A percentile compares a stretch with the other conserved stretches of the same genome.
These are phyloP conservation scores for Ichneumon xanthorius DNA, from an alignment of 2,888 invertebrate genomes.

Conservation along the genomic window DNA sequence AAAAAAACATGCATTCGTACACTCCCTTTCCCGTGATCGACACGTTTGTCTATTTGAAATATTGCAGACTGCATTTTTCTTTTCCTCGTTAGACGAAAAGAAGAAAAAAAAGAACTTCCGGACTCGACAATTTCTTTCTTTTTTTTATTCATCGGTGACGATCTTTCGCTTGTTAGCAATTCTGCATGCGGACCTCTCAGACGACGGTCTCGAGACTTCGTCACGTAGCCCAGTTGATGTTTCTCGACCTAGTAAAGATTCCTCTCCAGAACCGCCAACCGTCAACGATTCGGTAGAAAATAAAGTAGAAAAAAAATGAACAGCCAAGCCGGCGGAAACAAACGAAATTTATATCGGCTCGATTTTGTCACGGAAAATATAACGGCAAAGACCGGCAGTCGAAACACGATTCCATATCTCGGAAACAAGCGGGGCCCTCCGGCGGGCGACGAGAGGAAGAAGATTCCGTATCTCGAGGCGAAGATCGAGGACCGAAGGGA, in stretches of 20 bases:
- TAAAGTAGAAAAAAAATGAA: background rate
- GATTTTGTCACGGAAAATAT: constrained; percentile 16
- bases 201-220: background rate
- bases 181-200: background rate
- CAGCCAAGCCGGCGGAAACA: background rate
- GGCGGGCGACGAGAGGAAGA: constrained; percentile 40
- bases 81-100: background rate
- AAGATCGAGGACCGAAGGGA: constrained; percentile 40
- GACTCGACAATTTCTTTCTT: constrained; percentile 32
- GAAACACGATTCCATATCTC: constrained; percentile 59
- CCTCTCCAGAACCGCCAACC: background rate
- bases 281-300: background rate
- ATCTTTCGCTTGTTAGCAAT: constrained; percentile 42
- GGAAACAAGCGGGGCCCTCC: constrained; percentile 33
- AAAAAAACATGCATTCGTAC: background rate
- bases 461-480: constrained; percentile 53
- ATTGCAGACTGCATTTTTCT: no score
- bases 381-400: constrained; percentile 60
- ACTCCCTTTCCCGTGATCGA: constrained; percentile 4
- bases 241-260: constrained; percentile 7
- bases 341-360: constrained; percentile 8
- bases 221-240: constrained; percentile 16
- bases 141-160: constrained; percentile 20
- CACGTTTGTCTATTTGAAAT: no score
- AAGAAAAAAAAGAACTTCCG: constrained; percentile 49